Evolutionary conservation across 2,113 vertebrate genomes (phyloP), one percentile per base, ranked within the genome.

Genomic region (Eubucco bourcierii): DNA sequence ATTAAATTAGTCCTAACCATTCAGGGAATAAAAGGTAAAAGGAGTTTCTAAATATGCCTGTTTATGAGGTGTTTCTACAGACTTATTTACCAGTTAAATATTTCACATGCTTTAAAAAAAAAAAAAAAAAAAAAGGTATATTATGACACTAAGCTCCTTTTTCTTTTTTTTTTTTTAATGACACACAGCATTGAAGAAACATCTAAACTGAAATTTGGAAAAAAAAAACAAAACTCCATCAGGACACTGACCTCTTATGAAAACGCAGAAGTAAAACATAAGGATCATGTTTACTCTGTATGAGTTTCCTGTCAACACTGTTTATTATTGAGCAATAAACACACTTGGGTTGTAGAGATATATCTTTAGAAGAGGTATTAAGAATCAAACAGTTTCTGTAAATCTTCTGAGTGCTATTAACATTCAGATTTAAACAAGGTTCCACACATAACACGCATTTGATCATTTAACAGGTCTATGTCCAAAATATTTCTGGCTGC

Each of bases 271-370:
- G 79, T 94, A 96, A 97, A 97, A 96, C 97, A 96, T 90, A 95
- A 96, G 95, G 95, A 96, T 93, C 19, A 0, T 97, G 96, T 98
- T 97, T 97, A 97, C 88, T 65, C 97, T 95, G 88, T 79, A 92
- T 68, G 44, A 79, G 93, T 96, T 98, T 97, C 97, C 97, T 97
- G 97, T 97, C 94, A 12, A 87, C 92, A 76, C 79, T 97, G 96
- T 97, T 97, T 98, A 97, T 95, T 97, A 96, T 97, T 88, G 93
- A 97, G 87, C 93, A 90, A 85, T 98, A 97, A 97, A 97, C 97
- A 97, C 84, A 95, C 91, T 98, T 97, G 87, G 80, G 84, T 60
- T 80, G 83, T 86, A 77, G 90, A 97, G 95, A 97, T 96, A 89
- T 73, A 95, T 88, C 94, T 96, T 93, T 59, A 95, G 88, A 96